Evolutionary conservation across 2,113 vertebrate genomes (phyloP), one percentile per base, ranked within the genome.

Genomic region (Synchiropus splendidus): DNA sequence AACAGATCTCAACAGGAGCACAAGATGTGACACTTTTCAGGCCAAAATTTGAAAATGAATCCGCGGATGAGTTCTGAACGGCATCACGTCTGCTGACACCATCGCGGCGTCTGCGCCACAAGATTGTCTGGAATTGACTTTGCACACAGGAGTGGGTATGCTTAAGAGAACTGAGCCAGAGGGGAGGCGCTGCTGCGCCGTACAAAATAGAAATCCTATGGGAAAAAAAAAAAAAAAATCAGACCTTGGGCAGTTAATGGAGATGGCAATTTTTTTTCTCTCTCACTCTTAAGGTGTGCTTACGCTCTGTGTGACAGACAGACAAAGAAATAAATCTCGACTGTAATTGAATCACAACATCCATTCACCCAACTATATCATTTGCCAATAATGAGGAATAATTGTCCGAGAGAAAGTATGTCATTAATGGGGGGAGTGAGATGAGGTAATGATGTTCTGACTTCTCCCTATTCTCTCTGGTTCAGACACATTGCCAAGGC

Each of bases 361-460:
- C 64, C 46, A 27, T 45, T 72, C 58, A 30, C 43, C 32, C 42
- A 2, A 49, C 57, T 9, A 8, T 27, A 37, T 53, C 52, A 36
- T 64, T 62, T 48, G 50, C 53, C 55, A 67, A 65, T 78, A 63
- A 68, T 58, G 61, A 61, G 40, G 35, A 69, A 58, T 81, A 73
- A 78, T 78, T 72, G 74, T 75, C 66, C 57, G 60, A 60, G 56
- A 51, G 51, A 55, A 70, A 62, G 43, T 46, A 47, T 63, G 61
- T 51, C 51, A 52, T 58, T 73, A 75, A 73, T 64, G 69, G 31
- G 11, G 32, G 15, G 4, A 10, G 49, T 35, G 60, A 60, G 59
- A 59, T 36, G 54, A 39, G 41, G 58, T 53, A 61, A 66, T 70
- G 68, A 79, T 68, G 74, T 61, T 49, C 48, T 21, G 42, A 60